Evolutionary conservation across 2,888 invertebrate genomes (phyloP), one percentile per base, ranked within the genome.

Genomic region (Conchocele bisecta): DNA sequence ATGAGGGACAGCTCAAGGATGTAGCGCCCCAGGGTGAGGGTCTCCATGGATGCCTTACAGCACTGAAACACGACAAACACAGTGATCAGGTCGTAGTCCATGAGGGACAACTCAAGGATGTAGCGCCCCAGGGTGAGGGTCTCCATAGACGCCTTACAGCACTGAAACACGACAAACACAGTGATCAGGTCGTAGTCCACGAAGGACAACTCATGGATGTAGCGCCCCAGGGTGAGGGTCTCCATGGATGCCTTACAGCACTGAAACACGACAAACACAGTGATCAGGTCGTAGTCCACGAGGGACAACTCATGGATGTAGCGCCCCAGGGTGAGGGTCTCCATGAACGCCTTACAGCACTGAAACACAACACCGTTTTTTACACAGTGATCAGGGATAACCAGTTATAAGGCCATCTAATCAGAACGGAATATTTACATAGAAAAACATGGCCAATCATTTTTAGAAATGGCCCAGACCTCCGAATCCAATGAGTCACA

Each of bases 251-350:
- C 84, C 61, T 86, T 75, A 4, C 85, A 86, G 81, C 91, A 91
- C 91, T 91, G 81, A 1, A 83, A n/a, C n/a, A n/a, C n/a, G n/a
- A n/a, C n/a, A n/a, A n/a, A n/a, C n/a, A n/a, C n/a, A 35, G 93
- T 92, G 76, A 96, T 94, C 63, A 96, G 94, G 13, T 93, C 92
- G 91, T 98, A 98, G 90, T 98, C 97, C 95, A 98, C 95, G 75
- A 99, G 93, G 1, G 97, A 96, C 89, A 95, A 94, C 91, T 99
- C 99, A 88, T 99, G 93, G 88, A 99, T 95, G 92, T 94, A 99
- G 74, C 99, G 94, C 29, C 98, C 98, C 86, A 99, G 92, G 0
- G 99, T 99, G 82, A 99, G 93, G 24, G 95, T 95, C 57, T 96
- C 95, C 97, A 99, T 97, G 29, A 95, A 94, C 57, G 96, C 84